phyloP scores from a whole-genome alignment of 1,140 invertebrate genomes.

The Pseudachorutes palmiensis region DNA sequence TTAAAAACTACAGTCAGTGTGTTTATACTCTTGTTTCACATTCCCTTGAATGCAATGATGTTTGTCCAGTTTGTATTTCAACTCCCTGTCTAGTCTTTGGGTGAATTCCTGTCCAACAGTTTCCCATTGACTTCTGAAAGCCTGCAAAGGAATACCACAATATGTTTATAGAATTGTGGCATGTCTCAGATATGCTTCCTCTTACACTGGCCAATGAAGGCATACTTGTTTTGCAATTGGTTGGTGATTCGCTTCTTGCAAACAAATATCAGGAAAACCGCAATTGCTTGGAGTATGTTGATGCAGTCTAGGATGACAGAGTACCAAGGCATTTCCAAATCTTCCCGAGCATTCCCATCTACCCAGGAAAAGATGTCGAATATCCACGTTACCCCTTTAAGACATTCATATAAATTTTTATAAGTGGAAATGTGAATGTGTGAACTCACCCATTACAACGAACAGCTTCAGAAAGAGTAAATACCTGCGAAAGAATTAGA shows the following conservation, averaged over 20 bases:
- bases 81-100: too few relatives aligned
- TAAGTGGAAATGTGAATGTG: neutral
- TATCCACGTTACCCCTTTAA: constrained; percentile 12
- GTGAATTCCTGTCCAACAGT: too few relatives aligned
- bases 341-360: neutral
- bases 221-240: constrained; percentile 17
- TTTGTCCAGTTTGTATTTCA: too few relatives aligned
- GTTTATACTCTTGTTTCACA: too few relatives aligned
- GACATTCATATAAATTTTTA: neutral
- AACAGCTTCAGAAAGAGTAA: constrained; percentile 20
- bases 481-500: constrained; percentile 16
- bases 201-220: too few relatives aligned
- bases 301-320: constrained; percentile 12
- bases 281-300: constrained; percentile 18
- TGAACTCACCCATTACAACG: constrained; percentile 16
- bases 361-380: constrained; percentile 18
- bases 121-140: too few relatives aligned
- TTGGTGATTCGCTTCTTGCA: constrained; percentile 22
- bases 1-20: too few relatives aligned
- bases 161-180: too few relatives aligned
- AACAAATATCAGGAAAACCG: constrained; percentile 25
- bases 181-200: too few relatives aligned
- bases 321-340: neutral
- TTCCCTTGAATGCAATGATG: too few relatives aligned
- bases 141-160: too few relatives aligned